Conservation (phyloP, 1,140 invertebrate species). For the Drosophila subpulchrella region DNA sequence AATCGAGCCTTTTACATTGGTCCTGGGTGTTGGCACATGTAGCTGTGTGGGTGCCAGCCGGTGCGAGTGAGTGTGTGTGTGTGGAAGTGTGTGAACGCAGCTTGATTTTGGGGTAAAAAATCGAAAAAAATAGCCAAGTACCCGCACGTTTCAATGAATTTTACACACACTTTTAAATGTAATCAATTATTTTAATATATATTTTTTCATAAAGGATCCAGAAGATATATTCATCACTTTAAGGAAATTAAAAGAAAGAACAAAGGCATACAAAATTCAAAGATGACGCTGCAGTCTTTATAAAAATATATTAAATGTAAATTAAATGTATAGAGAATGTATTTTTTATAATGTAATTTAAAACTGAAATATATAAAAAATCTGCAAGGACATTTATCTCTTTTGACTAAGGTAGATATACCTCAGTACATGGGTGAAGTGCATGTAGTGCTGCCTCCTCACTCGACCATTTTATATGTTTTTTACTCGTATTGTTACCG, state of each 20-base stretch:
- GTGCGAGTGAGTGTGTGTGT: background rate
- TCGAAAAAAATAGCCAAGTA: conserved; percentile 5
- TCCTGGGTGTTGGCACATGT: conserved; percentile 26
- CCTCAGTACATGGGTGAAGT: too few species aligned
- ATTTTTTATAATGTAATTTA: too few species aligned
- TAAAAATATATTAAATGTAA: too few species aligned
- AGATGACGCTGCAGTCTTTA: too few species aligned
- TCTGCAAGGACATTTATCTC: too few species aligned
- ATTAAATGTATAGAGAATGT: too few species aligned
- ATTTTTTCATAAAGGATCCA: background rate
- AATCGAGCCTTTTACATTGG: conserved; percentile 74
- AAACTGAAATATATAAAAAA: too few species aligned
- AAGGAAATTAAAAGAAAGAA: conserved; percentile 3
- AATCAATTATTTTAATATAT: conserved; percentile 6
- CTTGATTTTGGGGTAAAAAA: conserved; percentile 32
- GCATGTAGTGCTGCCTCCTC: too few species aligned
- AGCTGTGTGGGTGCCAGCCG: conserved; percentile 20
- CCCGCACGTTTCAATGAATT: conserved; percentile 1
- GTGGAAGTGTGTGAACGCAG: conserved; percentile 25
- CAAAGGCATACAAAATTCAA: too few species aligned
- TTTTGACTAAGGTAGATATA: too few species aligned
- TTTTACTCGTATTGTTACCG: background rate
- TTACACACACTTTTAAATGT: conserved; percentile 1
- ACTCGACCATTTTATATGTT: background rate
- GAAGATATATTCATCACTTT: background rate